These are phyloP conservation scores for Tyria jacobaeae DNA, from an alignment of 2,888 invertebrate genomes.

Conservation along the genomic window DNA sequence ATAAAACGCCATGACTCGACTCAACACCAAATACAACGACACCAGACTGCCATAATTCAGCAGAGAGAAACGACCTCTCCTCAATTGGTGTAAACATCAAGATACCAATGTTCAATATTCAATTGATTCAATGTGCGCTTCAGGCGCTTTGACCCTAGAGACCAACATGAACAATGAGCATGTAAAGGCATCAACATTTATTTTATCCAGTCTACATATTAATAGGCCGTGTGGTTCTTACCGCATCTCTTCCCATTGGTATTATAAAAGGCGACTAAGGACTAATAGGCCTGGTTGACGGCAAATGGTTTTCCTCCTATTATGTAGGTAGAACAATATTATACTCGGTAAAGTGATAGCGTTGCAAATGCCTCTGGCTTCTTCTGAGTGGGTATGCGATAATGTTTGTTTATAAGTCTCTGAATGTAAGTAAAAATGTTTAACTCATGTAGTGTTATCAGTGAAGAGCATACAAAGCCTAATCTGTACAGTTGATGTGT, in stretches of 20 bases:
- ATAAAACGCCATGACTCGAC: constrained; percentile 14
- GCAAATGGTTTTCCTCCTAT: too few species aligned
- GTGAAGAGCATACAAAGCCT: background rate
- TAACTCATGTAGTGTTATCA: too few species aligned
- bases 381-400: too few species aligned
- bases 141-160: constrained; percentile 27
- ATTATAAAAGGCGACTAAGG: too few species aligned
- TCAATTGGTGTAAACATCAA: constrained; percentile 27
- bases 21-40: constrained; percentile 1
- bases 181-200: background rate
- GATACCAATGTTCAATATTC: constrained; percentile 27
- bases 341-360: too few species aligned
- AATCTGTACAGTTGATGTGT: background rate
- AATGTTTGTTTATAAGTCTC: too few species aligned
- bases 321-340: too few species aligned
- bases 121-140: constrained; percentile 37
- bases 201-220: background rate
- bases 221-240: too few species aligned
- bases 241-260: too few species aligned
- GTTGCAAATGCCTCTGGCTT: too few species aligned
- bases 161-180: constrained; percentile 16
- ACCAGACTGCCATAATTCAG: constrained; percentile 4
- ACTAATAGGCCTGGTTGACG: too few species aligned
- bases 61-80: constrained; percentile 13
- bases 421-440: too few species aligned